These are phyloP conservation scores for Australoheros scitulus DNA, from an alignment of 2,113 vertebrate genomes.

Conservation along the genomic window DNA sequence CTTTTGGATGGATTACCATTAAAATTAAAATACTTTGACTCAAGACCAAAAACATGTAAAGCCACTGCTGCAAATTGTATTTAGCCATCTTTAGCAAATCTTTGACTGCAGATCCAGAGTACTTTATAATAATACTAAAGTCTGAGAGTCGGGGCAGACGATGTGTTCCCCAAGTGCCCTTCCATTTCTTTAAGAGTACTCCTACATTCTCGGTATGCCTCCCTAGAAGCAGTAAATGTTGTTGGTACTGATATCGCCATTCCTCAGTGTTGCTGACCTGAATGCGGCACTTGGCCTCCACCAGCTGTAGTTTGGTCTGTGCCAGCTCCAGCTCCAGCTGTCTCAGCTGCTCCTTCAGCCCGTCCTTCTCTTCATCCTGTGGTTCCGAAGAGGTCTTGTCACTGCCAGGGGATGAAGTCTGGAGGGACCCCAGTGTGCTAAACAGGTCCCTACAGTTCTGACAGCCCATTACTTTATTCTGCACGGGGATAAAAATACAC, in stretches of 20 bases:
- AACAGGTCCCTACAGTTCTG: constrained; percentile 95
- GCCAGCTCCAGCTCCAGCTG: constrained; percentile 97
- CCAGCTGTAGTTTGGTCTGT: constrained; percentile 98
- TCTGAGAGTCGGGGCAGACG: too few species aligned
- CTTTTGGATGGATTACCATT: neutral
- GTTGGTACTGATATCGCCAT: too few species aligned
- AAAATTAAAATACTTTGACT: too few species aligned
- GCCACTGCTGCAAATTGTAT: too few species aligned
- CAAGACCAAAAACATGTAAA: too few species aligned
- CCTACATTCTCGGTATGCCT: neutral
- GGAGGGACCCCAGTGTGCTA: constrained; percentile 87
- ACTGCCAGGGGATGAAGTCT: constrained; percentile 71
- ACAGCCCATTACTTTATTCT: constrained; percentile 95
- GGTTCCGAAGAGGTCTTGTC: constrained; percentile 80
- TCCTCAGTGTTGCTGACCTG: constrained; percentile 82
- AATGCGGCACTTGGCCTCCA: constrained; percentile 99
- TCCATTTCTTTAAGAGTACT: neutral
- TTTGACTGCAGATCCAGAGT: too few species aligned
- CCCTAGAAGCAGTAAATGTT: neutral
- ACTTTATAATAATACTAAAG: too few species aligned
- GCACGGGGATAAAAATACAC: neutral
- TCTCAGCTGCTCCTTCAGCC: constrained; percentile 92
- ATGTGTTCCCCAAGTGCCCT: too few species aligned
- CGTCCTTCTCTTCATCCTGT: constrained; percentile 92
- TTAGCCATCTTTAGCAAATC: too few species aligned